A percentile compares a stretch with the other conserved stretches of the same genome.
Evolutionary conservation across 2,888 invertebrate genomes (phyloP).

Genomic region (Cantharis lateralis): DNA sequence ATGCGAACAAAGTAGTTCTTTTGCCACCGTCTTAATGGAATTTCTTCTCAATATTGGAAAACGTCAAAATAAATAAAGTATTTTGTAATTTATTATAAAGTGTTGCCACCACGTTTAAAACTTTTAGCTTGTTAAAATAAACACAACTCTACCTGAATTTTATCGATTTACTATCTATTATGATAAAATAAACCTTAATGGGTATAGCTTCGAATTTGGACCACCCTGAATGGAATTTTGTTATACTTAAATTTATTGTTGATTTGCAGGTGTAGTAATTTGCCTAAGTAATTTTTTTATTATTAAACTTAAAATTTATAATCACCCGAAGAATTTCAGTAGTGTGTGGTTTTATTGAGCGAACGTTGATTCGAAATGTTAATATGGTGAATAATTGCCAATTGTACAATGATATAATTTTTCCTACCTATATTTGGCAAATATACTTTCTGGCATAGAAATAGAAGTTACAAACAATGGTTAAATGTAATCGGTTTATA

Average conservation of each 20-base stretch:
- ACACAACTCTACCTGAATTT: constrained; percentile 2
- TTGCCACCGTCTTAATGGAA: not conserved
- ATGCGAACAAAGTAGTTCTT: not conserved
- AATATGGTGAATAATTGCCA: not conserved
- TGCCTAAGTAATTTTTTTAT: not conserved
- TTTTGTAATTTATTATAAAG: not conserved
- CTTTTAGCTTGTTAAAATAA: constrained; percentile 1
- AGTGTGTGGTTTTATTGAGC: not conserved
- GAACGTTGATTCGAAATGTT: not conserved
- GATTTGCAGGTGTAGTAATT: not conserved
- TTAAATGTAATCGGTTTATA: constrained; percentile 37
- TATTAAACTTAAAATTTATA: not conserved
- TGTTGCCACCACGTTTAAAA: not conserved
- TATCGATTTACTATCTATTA: constrained; percentile 2
- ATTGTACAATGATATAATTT: not conserved
- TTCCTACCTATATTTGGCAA: not conserved
- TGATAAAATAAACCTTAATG: constrained; percentile 3
- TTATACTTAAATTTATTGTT: not conserved
- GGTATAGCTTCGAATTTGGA: not conserved
- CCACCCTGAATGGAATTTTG: constrained; percentile 1
- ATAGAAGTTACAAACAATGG: constrained; percentile 9
- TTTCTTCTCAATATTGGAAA: not conserved
- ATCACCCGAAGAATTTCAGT: not conserved
- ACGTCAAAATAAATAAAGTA: not conserved
- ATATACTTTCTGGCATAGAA: not conserved